phyloP scores from a whole-genome alignment of 2,797 vertebrate species.

The Momotus momota region DNA sequence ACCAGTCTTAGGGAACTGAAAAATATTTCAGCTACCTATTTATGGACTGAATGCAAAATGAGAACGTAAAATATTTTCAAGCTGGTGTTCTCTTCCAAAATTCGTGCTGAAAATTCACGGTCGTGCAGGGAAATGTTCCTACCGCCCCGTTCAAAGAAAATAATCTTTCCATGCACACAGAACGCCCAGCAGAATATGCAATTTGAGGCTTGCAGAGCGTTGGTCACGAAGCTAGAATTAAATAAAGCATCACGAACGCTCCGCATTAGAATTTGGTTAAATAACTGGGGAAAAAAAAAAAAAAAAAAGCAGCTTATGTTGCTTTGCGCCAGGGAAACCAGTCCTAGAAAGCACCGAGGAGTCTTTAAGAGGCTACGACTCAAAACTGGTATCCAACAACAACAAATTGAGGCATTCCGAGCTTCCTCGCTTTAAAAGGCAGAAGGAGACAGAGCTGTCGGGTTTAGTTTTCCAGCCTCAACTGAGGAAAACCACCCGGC shows the following conservation, averaged over 20 bases:
- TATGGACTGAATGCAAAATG: not conserved
- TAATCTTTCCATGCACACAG: not conserved
- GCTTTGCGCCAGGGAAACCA: not conserved
- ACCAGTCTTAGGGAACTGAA: not conserved
- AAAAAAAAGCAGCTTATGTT: not conserved
- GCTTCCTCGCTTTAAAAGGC: no score
- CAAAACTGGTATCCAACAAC: no score
- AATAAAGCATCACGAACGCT: not conserved
- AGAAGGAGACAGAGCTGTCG: no score
- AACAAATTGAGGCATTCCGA: no score
- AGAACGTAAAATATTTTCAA: not conserved
- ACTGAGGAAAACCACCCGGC: no score
- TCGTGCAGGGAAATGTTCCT: not conserved
- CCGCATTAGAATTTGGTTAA: fast-evolving
- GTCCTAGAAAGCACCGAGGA: not conserved
- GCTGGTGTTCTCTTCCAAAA: not conserved
- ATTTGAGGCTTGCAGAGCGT: not conserved
- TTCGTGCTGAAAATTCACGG: not conserved
- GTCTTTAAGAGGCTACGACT: not conserved
- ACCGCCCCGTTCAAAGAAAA: not conserved
- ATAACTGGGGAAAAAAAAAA: not conserved
- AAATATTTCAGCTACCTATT: not conserved
- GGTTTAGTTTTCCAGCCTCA: no score
- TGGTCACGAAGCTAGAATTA: fast-evolving
- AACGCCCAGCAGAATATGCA: fast-evolving